phyloP scores from a whole-genome alignment of 2,888 invertebrate genomes.

The Drosophila incognita region DNA sequence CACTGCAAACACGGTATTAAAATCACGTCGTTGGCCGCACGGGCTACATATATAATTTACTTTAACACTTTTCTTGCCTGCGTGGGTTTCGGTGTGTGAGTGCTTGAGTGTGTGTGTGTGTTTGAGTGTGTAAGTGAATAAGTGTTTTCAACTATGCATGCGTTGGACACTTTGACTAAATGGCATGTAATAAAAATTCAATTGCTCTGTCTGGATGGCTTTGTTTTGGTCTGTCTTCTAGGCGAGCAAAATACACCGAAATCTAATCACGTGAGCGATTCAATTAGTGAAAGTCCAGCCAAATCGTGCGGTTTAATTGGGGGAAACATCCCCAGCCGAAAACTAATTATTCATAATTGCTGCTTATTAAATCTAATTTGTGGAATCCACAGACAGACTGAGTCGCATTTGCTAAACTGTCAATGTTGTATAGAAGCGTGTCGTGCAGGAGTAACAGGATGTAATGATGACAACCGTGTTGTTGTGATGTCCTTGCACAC shows the following conservation, averaged over 20 bases:
- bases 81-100: neutral
- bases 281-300: conserved; percentile 40
- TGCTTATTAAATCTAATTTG: conserved; percentile 68
- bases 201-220: conserved; percentile 65
- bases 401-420: conserved; percentile 43
- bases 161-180: conserved; percentile 61
- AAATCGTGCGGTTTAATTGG: neutral
- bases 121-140: conserved; percentile 2
- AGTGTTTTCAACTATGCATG: conserved; percentile 7
- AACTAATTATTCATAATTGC: conserved; percentile 58
- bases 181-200: conserved; percentile 70
- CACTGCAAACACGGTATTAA: conserved; percentile 10
- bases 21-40: conserved; percentile 46
- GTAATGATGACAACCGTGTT: conserved; percentile 24
- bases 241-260: conserved; percentile 15
- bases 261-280: conserved; percentile 48
- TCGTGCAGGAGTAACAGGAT: conserved; percentile 40
- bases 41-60: conserved; percentile 60
- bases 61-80: conserved; percentile 17
- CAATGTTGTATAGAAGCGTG: conserved; percentile 42
- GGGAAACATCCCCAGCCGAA: conserved; percentile 7
- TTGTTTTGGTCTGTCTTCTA: conserved; percentile 34
- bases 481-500: conserved; percentile 55
- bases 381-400: conserved; percentile 35
- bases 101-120: neutral